Evolutionary conservation across 2,113 vertebrate genomes (phyloP).

Genomic region (Corythaixoides concolor): DNA sequence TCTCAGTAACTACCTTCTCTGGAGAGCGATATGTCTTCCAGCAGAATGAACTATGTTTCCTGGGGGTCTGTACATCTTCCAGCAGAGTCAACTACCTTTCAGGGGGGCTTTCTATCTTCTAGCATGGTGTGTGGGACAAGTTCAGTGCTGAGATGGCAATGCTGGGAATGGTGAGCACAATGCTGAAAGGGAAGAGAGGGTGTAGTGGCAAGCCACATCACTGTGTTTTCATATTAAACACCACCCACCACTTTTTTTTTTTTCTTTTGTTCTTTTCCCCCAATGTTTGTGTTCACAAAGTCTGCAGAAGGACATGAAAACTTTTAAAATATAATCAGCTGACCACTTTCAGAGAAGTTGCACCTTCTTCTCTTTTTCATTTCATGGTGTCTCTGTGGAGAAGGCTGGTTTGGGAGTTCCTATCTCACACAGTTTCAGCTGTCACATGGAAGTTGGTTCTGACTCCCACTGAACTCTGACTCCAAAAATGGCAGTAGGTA

Average conservation of each 20-base stretch:
- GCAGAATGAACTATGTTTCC: background rate
- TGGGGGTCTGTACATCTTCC: background rate
- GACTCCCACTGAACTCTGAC: background rate
- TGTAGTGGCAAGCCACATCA: background rate
- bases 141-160: rapidly evolving
- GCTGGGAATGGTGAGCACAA: background rate
- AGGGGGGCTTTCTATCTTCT: background rate
- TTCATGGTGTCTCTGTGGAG: background rate
- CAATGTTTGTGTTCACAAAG: background rate
- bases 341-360: background rate
- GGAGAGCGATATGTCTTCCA: background rate
- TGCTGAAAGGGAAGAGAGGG: background rate
- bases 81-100: background rate
- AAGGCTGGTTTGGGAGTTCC: background rate
- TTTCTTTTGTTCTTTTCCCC: rapidly evolving
- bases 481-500: background rate
- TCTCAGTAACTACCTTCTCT: background rate
- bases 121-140: background rate
- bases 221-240: background rate
- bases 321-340: background rate
- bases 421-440: background rate
- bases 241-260: rapidly evolving
- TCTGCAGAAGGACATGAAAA: background rate
- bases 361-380: background rate
- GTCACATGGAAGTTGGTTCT: background rate